Percentiles rank a stretch among this genome's conserved stretches.
phyloP scores from a whole-genome alignment of 2,797 vertebrate genomes.

The Botia almorhae region DNA sequence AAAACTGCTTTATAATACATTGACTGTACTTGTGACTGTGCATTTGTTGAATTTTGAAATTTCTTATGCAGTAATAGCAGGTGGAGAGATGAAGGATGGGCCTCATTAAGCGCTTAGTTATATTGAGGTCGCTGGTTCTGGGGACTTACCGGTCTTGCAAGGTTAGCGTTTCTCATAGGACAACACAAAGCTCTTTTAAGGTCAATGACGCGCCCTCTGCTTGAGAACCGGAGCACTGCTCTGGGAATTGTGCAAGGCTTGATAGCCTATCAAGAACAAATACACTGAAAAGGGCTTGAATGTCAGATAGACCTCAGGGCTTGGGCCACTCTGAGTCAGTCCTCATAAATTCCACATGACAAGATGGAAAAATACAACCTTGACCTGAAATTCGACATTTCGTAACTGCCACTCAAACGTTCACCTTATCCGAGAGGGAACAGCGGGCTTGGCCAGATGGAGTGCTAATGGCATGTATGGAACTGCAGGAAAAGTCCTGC shows the following conservation, averaged over 20 bases:
- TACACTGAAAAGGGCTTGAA: not conserved
- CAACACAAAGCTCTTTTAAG: conserved; percentile 7
- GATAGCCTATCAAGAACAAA: conserved; percentile 46
- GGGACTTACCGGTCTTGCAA: conserved; percentile 32
- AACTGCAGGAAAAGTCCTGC: not conserved
- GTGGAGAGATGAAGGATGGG: too few species aligned
- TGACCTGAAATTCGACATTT: conserved; percentile 31
- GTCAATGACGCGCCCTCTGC: conserved; percentile 44
- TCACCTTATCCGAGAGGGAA: conserved; percentile 9
- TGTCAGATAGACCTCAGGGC: conserved; percentile 25
- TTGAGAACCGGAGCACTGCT: conserved; percentile 36
- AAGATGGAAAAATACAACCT: conserved; percentile 21
- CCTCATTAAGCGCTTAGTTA: too few species aligned
- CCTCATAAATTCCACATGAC: conserved; percentile 29
- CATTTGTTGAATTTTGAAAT: conserved; percentile 8
- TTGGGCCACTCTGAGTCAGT: conserved; percentile 7
- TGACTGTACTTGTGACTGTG: too few species aligned
- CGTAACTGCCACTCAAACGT: not conserved
- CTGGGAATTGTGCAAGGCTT: not conserved
- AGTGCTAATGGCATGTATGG: conserved; percentile 5
- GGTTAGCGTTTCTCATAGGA: conserved; percentile 43
- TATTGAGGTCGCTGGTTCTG: not conserved
- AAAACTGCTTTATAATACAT: conserved; percentile 22
- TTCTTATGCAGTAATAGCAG: too few species aligned
- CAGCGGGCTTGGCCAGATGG: conserved; percentile 40